Evolutionary conservation across 2,797 vertebrate species (phyloP), one percentile per base, ranked within the genome.

Genomic region (Geotrypetes seraphini): DNA sequence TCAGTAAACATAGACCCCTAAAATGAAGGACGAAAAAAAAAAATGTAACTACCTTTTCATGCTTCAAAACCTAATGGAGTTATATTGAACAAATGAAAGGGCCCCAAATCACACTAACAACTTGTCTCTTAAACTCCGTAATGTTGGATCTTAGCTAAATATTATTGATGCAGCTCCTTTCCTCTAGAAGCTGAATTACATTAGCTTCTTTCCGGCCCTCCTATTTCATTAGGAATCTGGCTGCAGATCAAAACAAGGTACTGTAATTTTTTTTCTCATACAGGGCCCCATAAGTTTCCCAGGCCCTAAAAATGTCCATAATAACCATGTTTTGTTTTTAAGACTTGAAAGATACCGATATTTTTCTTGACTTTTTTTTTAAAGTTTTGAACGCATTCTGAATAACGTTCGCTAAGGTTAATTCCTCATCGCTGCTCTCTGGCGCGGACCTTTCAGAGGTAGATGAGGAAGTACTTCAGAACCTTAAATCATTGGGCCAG

Each of bases 191-290:
- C 64, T 64, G 63, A 71, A 66, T 70, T 60, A 74, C 71, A 66
- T 69, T 69, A 57, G 58, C 65, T 70, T 69, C 50, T 52, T 53
- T 50, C 47, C 53, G 65, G 57, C 59, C 69, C 62, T 74, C 62
- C 53, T 63, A 69, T 79, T 77, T 83, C 72, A 79, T 84, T 81
- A 81, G 73, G 62, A 75, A 66, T 56, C 76, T 82, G 80, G 77
- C 80, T 67, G 47, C 29, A 63, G 61, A 76, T 79, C 62, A 79
- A 71, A 78, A 59, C 71, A 63, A 47, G 54, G 32, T 36, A 68
- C 65, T n/a, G n/a, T n/a, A n/a, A n/a, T n/a, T n/a, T 67, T 46
- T 46, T 67, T 59, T 52, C 65, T 53, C 25, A 26, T 23, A 26
- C 31, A 55, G 60, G 52, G 50, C 47, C 48, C 53, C 49, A 22